Evolutionary conservation across 2,113 vertebrate genomes (phyloP).

Genomic region (Guaruba guarouba): DNA sequence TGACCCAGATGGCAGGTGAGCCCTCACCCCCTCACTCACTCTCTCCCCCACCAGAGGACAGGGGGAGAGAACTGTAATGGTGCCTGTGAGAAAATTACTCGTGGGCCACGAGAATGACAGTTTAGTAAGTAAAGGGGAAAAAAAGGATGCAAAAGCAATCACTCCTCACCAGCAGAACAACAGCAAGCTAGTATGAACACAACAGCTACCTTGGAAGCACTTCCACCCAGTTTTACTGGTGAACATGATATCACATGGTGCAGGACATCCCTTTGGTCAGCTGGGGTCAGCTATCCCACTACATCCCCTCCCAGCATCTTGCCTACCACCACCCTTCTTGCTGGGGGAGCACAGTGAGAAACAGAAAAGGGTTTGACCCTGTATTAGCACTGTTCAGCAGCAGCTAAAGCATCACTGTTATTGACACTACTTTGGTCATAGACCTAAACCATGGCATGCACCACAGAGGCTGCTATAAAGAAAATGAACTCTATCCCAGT

Average conservation of each 20-base stretch:
- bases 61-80: not conserved
- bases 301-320: not conserved
- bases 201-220: not conserved
- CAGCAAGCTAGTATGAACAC: not conserved
- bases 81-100: not conserved
- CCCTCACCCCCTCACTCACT: not conserved
- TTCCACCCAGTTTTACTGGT: not conserved
- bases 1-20: not conserved
- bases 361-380: no score
- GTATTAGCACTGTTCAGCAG: not conserved
- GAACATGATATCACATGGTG: not conserved
- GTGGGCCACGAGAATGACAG: not conserved
- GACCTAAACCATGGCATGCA: not conserved
- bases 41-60: not conserved
- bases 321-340: accelerated
- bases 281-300: not conserved
- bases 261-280: not conserved
- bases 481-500: not conserved
- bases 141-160: not conserved
- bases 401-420: not conserved
- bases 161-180: not conserved
- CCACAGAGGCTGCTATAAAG: not conserved
- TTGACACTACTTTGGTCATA: not conserved
- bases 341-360: not conserved
- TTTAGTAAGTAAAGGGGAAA: not conserved